These are phyloP conservation scores for Megaceryle torquata DNA, from an alignment of 2,113 vertebrate genomes.

Conservation along the genomic window DNA sequence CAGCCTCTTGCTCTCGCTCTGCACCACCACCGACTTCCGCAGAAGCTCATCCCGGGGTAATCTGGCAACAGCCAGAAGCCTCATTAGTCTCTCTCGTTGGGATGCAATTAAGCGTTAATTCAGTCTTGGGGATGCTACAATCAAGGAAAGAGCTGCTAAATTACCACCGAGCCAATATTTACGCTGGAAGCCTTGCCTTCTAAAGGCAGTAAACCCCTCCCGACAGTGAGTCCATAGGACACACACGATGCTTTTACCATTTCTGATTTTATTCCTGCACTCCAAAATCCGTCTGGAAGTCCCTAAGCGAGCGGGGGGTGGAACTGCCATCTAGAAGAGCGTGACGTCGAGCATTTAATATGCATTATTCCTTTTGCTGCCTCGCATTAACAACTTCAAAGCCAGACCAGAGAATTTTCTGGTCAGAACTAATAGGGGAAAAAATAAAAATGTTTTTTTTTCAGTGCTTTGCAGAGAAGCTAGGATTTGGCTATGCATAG, in stretches of 20 bases:
- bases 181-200: conserved; percentile 25
- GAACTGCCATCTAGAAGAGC: neutral
- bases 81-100: neutral
- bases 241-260: conserved; percentile 42
- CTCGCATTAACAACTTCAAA: neutral
- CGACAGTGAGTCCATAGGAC: conserved; percentile 67
- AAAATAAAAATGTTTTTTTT: neutral
- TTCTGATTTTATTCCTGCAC: conserved; percentile 31
- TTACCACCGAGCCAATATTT: neutral
- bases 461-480: neutral
- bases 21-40: neutral
- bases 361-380: neutral
- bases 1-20: conserved; percentile 9
- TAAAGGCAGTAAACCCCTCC: conserved; percentile 38
- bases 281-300: conserved; percentile 23
- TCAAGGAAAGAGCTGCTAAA: neutral
- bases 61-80: neutral
- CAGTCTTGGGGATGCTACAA: conserved; percentile 35
- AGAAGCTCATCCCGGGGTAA: neutral
- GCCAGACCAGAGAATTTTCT: neutral
- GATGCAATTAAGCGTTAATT: neutral
- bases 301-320: neutral
- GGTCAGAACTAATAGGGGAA: neutral
- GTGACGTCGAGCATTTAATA: neutral
- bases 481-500: neutral